Evolutionary conservation across 92 coral and sea anemone genomes (phyloP).

Genomic region (Palythoa grandiflora): DNA sequence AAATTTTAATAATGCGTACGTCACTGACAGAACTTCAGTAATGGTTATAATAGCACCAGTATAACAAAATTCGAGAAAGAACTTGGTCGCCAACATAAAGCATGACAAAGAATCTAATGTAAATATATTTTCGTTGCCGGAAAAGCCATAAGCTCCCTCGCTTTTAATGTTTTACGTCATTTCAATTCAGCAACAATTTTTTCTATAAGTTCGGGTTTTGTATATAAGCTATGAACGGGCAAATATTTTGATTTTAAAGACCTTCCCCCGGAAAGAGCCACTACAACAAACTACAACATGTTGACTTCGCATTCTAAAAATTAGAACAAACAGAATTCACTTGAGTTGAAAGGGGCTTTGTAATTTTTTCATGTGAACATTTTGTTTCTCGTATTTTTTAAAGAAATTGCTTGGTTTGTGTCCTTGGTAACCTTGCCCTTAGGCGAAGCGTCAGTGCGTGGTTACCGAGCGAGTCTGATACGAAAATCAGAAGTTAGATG

Average conservation of each 20-base stretch:
- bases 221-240: background rate
- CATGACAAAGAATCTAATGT: too few relatives aligned
- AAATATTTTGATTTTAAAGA: background rate
- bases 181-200: background rate
- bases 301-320: background rate
- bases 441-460: conserved; percentile 29
- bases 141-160: too few relatives aligned
- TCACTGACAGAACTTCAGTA: too few relatives aligned
- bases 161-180: background rate
- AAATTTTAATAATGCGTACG: too few relatives aligned
- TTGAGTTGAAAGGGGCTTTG: background rate
- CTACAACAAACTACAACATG: background rate
- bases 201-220: too few relatives aligned
- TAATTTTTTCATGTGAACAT: background rate
- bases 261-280: conserved; percentile 1
- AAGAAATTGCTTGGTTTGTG: background rate
- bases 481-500: conserved; percentile 3
- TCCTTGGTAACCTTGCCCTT: conserved; percentile 45
- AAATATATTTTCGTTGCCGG: too few relatives aligned
- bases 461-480: conserved; percentile 33
- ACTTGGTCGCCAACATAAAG: too few relatives aligned
- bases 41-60: too few relatives aligned
- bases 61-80: too few relatives aligned
- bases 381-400: background rate
- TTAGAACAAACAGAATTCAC: background rate